phyloP scores from a whole-genome alignment of 2,797 vertebrate species.

The Remorina albescens region DNA sequence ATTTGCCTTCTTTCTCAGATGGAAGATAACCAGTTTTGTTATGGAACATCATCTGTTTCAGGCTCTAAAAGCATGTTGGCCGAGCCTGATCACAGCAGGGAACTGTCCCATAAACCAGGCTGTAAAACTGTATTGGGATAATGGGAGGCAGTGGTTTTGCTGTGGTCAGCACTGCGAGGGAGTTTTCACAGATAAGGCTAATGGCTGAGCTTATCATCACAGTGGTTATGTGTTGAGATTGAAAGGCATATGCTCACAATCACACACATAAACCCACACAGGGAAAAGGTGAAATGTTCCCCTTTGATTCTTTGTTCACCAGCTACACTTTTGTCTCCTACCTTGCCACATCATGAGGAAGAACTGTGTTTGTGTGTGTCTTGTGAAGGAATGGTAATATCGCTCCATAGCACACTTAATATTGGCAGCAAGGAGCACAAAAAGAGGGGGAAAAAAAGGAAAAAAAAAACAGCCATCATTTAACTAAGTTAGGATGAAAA shows the following conservation, averaged over 20 bases:
- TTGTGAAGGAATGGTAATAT: slow-evolving; percentile 46
- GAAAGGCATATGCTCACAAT: slow-evolving; percentile 67
- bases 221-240: slow-evolving; percentile 70
- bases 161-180: slow-evolving; percentile 75
- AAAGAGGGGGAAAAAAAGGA: too few species aligned
- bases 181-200: slow-evolving; percentile 79
- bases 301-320: slow-evolving; percentile 41
- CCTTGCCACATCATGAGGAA: slow-evolving; percentile 46
- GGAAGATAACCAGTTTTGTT: slow-evolving; percentile 47
- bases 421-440: slow-evolving; percentile 21
- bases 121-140: slow-evolving; percentile 75
- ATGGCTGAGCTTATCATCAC: slow-evolving; percentile 75
- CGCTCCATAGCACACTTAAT: slow-evolving; percentile 44
- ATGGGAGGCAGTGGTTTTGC: slow-evolving; percentile 72
- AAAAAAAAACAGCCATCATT: slow-evolving; percentile 49
- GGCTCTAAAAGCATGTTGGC: slow-evolving; percentile 48
- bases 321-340: slow-evolving; percentile 55
- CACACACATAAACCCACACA: slow-evolving; percentile 45
- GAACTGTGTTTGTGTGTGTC: slow-evolving; percentile 18
- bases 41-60: slow-evolving; percentile 50
- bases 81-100: slow-evolving; percentile 66
- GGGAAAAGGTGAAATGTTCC: slow-evolving; percentile 61
- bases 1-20: slow-evolving; percentile 39
- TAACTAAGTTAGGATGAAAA: slow-evolving; percentile 55
- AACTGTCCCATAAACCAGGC: slow-evolving; percentile 65